These are phyloP conservation scores for Bombus waltoni DNA, from an alignment of 1,140 invertebrate species.

Conservation along the genomic window DNA sequence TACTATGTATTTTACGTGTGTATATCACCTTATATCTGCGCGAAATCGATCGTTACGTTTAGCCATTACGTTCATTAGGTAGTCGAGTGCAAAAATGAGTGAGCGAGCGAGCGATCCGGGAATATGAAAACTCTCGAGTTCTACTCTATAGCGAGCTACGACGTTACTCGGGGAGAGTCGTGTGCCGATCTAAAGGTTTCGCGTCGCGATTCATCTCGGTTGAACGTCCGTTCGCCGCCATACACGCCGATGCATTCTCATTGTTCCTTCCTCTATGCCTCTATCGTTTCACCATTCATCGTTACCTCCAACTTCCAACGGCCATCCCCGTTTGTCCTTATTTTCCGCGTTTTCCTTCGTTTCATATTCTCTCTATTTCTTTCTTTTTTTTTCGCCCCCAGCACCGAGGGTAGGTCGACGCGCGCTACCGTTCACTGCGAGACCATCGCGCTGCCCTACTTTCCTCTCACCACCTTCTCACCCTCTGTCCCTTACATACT, in stretches of 20 bases:
- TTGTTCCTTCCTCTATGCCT: background rate
- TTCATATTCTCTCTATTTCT: background rate
- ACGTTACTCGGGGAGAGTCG: background rate
- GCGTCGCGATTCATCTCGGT: constrained; percentile 19
- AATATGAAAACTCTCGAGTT: constrained; percentile 26
- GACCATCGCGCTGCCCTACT: constrained; percentile 47
- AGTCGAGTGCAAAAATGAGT: constrained; percentile 62
- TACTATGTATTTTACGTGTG: constrained; percentile 57
- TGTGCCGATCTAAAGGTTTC: background rate
- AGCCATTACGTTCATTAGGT: constrained; percentile 57
- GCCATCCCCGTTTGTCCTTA: background rate
- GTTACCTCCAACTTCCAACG: background rate
- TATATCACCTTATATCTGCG: constrained; percentile 68
- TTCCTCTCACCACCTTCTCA: constrained; percentile 7
- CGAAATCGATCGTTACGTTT: constrained; percentile 66
- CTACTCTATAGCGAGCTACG: background rate
- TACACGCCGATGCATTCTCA: constrained; percentile 13
- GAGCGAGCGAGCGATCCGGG: constrained; percentile 58
- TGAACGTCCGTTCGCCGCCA: constrained; percentile 36
- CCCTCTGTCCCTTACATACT: constrained; percentile 5
- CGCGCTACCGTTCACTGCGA: constrained; percentile 27
- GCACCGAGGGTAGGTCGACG: constrained; percentile 1
- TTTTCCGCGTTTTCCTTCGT: background rate
- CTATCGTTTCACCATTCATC: constrained; percentile 2
- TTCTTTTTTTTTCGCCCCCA: background rate